Evolutionary conservation across 1,140 invertebrate species (phyloP), one percentile per base, ranked within the genome.

Genomic region (Aleiodes sp.): DNA sequence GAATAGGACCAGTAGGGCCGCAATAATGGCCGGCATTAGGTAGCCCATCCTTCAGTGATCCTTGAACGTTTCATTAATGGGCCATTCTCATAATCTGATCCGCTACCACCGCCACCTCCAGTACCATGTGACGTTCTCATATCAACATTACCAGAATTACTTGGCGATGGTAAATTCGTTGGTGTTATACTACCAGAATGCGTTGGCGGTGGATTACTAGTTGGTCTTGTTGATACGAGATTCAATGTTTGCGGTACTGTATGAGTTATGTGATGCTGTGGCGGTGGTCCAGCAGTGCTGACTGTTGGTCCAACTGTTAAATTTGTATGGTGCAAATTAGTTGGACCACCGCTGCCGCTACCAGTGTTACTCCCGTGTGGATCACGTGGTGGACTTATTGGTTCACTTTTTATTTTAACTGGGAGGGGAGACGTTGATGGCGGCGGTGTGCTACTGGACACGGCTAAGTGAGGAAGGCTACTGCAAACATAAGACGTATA

Each of bases 321-420:
- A 28, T 75, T 84, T 46, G 81, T 80, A 57, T 82, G 80, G 39
- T 84, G 82, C 10, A 83, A 65, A 65, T 73, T 82, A 24, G 75
- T 77, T 12, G 77, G 77, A 1, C 78, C 78, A 12, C 80, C 79
- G 21, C 74, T 86, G 3, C 79, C 82, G 0, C 82, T 81, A 6
- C 80, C 80, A 43, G 79, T 80, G 8, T 78, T 78, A 31, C 82
- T n/a, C n/a, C n/a, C 80, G 68, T 88, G 87, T 68, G 88, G 88
- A 73, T 90, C 91, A 65, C 92, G 85, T 3, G 96, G 95, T 66
- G 96, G 96, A 75, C 95, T 96, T 79, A 97, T 95, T 12, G 96
- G 96, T 84, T 98, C 96, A 75, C 94, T 95, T 87, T 97, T 98
- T 80, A 98, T 96, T 86, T 95, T 95, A 62, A 97, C 91, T 70